A percentile compares a stretch with the other conserved stretches of the same genome.
phyloP scores from a whole-genome alignment of 2,888 invertebrate species.

The Sepiola atlantica region DNA sequence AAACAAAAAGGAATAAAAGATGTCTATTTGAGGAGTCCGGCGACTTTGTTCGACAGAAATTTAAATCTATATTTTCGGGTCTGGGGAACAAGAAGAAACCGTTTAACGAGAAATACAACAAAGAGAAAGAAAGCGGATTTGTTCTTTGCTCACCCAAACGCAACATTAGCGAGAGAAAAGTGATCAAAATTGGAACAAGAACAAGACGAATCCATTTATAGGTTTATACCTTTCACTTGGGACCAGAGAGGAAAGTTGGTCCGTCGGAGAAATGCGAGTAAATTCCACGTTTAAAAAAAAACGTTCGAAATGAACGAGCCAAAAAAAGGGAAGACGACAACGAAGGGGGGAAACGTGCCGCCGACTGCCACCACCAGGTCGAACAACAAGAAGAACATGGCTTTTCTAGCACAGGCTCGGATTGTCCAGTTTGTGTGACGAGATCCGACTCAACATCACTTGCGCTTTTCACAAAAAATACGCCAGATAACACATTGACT shows the following conservation, averaged over 20 bases:
- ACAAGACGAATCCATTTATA: not conserved
- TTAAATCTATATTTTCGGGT: too few relatives aligned
- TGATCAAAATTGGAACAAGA: not conserved
- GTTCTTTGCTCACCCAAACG: not conserved
- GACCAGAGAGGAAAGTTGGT: not conserved
- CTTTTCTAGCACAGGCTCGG: not conserved
- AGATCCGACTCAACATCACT: not conserved
- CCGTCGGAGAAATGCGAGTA: conserved; percentile 33
- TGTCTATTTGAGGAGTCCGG: too few relatives aligned
- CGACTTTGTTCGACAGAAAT: too few relatives aligned
- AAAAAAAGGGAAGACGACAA: not conserved
- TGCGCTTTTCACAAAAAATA: not conserved
- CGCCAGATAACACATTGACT: not conserved
- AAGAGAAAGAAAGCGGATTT: not conserved
- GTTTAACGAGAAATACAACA: not conserved
- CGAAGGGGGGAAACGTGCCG: not conserved
- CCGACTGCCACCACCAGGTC: not conserved
- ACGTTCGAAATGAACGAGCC: not conserved
- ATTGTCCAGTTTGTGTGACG: not conserved
- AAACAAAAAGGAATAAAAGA: too few relatives aligned
- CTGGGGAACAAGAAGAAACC: too few relatives aligned
- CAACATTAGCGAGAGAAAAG: not conserved
- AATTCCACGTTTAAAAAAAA: conserved; percentile 39
- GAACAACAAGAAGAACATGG: conserved; percentile 40
- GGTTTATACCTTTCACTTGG: not conserved